Evolutionary conservation across 2,888 invertebrate genomes (phyloP), one percentile per base, ranked within the genome.

Genomic region (Acanthosepion esculentum): DNA sequence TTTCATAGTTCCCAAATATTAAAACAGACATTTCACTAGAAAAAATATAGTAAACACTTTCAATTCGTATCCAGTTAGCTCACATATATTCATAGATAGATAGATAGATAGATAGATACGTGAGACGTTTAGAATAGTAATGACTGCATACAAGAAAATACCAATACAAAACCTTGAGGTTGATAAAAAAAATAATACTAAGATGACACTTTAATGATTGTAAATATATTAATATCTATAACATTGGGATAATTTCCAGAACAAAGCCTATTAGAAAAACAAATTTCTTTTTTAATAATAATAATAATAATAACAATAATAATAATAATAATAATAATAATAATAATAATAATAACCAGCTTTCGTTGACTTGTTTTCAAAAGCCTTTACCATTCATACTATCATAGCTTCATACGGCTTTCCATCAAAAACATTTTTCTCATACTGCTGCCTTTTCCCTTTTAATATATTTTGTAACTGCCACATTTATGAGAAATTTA

Each of bases 291-390:
- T 55, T 78, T 8, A 41, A 41, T 41, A 41, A 2, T 41, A 41
- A 0, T 3, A 41, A 0, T 41, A 41, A 2, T 41, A 41, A 2
- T 41, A 41, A 2, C 3, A 41, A 0, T 41, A 41, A 0, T 41
- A 41, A 2, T 41, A 41, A 2, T 41, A 41, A 2, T 41, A 41
- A 41, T 41, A 41, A 64, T 64, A 64, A 23, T 64, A 26, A 64
- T 64, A 64, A 64, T n/a, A 78, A 78, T 78, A n/a, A 78, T 78
- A 10, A 78, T 33, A n/a, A 33, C 15, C 78, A 15, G 78, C 33
- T n/a, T n/a, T 78, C 59, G 15, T 33, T 33, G 10, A 10, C 8
- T n/a, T 78, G 78, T n/a, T 7, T 10, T 33, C 78, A 78, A 33
- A n/a, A 15, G 18, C n/a, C 10, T 78, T 78, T 33, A n/a, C n/a